These are phyloP conservation scores for Drosophila erecta DNA, from an alignment of 1,140 invertebrate genomes.

Conservation along the genomic window DNA sequence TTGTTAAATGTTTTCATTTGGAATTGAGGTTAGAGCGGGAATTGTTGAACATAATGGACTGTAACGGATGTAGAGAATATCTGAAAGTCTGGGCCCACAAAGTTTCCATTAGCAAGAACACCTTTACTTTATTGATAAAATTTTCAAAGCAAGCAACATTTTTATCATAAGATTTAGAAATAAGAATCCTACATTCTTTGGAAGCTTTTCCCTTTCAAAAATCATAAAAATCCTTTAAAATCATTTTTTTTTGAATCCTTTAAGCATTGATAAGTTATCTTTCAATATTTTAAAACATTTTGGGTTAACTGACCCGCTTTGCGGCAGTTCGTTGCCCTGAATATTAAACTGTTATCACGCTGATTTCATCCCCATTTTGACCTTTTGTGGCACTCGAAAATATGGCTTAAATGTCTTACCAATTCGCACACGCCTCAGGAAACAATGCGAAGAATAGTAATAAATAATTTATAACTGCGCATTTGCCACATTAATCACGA, in stretches of 20 bases:
- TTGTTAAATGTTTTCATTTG: slow-evolving; percentile 60
- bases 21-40: slow-evolving; percentile 1
- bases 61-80: too few relatives aligned
- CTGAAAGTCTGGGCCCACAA: not conserved
- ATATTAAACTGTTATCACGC: slow-evolving; percentile 44
- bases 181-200: too few relatives aligned
- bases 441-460: slow-evolving; percentile 79
- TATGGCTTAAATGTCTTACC: slow-evolving; percentile 77
- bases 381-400: slow-evolving; percentile 56
- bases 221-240: too few relatives aligned
- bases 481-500: slow-evolving; percentile 82
- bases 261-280: slow-evolving; percentile 1
- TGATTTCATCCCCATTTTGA: slow-evolving; percentile 9
- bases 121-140: too few relatives aligned
- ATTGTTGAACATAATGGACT: not conserved
- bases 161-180: too few relatives aligned
- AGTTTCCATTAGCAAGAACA: not conserved
- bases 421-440: slow-evolving; percentile 67
- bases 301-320: slow-evolving; percentile 13
- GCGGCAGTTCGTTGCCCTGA: slow-evolving; percentile 29
- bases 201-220: too few relatives aligned
- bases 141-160: too few relatives aligned
- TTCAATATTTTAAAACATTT: slow-evolving; percentile 13
- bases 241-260: not conserved
- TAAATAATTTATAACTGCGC: slow-evolving; percentile 83